Conservation (phyloP, 2,888 invertebrate species). For the Apoderus coryli region DNA sequence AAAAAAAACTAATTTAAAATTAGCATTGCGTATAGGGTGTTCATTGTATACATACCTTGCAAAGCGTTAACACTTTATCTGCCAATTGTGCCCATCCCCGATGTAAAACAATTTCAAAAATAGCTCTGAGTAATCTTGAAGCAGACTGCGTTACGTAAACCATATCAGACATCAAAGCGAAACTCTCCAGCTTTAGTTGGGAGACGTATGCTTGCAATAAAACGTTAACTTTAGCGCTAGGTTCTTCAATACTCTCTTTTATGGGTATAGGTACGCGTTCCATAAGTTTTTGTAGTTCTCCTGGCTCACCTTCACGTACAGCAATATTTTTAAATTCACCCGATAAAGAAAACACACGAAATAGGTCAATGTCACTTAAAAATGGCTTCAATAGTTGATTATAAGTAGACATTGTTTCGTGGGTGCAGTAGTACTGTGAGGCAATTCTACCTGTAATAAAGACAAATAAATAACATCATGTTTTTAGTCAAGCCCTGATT, state of each 20-base stretch:
- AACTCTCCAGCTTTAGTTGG: constrained; percentile 93
- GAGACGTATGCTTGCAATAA: constrained; percentile 96
- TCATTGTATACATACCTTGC: too few relatives aligned
- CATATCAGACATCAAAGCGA: constrained; percentile 98
- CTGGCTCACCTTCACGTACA: constrained; percentile 90
- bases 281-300: constrained; percentile 92
- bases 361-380: constrained; percentile 92
- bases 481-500: too few relatives aligned
- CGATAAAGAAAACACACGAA: constrained; percentile 96
- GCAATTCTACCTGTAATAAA: too few relatives aligned
- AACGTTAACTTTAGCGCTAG: constrained; percentile 93
- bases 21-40: too few relatives aligned
- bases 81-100: constrained; percentile 91
- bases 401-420: constrained; percentile 93
- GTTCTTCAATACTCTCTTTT: constrained; percentile 96
- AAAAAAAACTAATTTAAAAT: too few relatives aligned
- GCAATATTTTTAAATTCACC: constrained; percentile 89
- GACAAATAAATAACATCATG: too few relatives aligned
- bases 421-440: constrained; percentile 95
- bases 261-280: constrained; percentile 94
- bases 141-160: constrained; percentile 98
- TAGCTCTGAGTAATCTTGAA: constrained; percentile 83
- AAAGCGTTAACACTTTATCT: constrained; percentile 86
- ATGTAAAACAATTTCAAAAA: constrained; percentile 90
- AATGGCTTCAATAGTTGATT: constrained; percentile 94